These are phyloP conservation scores for Epirrhoe tristata DNA, from an alignment of 2,888 invertebrate species.

Conservation along the genomic window DNA sequence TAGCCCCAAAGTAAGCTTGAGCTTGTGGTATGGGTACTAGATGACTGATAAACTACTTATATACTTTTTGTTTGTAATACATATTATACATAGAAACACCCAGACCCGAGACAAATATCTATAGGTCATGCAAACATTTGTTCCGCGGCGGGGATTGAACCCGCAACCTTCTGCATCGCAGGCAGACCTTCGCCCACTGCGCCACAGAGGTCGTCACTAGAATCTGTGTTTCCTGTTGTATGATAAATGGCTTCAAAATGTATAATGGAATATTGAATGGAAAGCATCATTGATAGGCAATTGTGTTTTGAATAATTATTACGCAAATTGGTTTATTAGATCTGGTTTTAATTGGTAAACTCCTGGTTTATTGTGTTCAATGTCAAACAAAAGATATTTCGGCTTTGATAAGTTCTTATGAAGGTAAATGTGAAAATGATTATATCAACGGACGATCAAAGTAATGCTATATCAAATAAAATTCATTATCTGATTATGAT, in stretches of 20 bases:
- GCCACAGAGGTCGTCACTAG: neutral
- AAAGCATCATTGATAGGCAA: neutral
- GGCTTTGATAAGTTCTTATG: neutral
- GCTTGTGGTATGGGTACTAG: no score
- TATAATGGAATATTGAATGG: neutral
- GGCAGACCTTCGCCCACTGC: no score
- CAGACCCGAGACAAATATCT: no score
- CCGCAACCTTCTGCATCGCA: no score
- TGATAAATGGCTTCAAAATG: neutral
- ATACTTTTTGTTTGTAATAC: no score
- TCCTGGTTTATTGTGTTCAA: neutral
- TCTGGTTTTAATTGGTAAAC: slow-evolving; percentile 5
- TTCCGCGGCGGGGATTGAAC: no score
- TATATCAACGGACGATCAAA: neutral
- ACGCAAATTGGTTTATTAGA: slow-evolving; percentile 7
- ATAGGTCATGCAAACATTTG: no score
- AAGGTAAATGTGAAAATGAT: neutral
- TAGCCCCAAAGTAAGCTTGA: neutral
- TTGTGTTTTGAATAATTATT: slow-evolving; percentile 12
- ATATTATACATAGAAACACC: no score
- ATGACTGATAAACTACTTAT: no score
- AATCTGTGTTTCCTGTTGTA: neutral
- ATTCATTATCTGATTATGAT: no score
- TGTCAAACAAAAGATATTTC: neutral
- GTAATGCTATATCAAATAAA: no score